Evolutionary conservation across 1,140 invertebrate genomes (phyloP), one percentile per base, ranked within the genome.

Genomic region (Pentalonia nigronervosa): DNA sequence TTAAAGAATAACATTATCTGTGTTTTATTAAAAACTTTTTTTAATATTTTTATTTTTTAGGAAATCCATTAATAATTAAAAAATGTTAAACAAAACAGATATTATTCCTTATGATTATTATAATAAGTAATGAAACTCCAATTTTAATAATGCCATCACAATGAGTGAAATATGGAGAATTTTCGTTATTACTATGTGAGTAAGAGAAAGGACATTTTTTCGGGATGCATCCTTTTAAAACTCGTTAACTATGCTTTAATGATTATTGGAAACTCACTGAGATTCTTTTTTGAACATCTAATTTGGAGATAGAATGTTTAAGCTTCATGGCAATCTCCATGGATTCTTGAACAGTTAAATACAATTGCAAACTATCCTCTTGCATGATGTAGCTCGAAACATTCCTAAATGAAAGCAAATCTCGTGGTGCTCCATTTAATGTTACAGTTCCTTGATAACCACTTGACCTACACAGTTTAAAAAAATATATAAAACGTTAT

Each of bases 301-400:
- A 34, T 86, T 48, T 93, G 45, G 41, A 45, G 8, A 56, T 93
- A 45, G 91, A 93, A 53, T 93, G 95, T 95, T 99, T 98, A 3
- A 99, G 96, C 94, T 98, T 96, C 20, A 98, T 98, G 6, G 98
- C 97, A 93, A 98, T 96, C 94, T 96, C 96, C 97, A 99, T 98
- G 6, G 97, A 96, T 95, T 99, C 98, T 83, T 96, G 96, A 8
- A 98, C 97, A 1, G 97, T 97, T 7, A 99, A 95, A 90, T 97
- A 96, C 2, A 97, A 96, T 94, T 98, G 96, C 45, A 98, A 95
- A 76, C 98, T 95, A 94, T 98, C 97, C 94, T 99, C 97, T 95
- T 99, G 98, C 96, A 98, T 98, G 94, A 99, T 99, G 95, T 98
- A 99, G 94, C 97, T 97, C 14, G 97, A 97, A 87, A 98, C 96